These are phyloP conservation scores for Euplagia quadripunctaria DNA, from an alignment of 2,888 invertebrate species.

Conservation along the genomic window DNA sequence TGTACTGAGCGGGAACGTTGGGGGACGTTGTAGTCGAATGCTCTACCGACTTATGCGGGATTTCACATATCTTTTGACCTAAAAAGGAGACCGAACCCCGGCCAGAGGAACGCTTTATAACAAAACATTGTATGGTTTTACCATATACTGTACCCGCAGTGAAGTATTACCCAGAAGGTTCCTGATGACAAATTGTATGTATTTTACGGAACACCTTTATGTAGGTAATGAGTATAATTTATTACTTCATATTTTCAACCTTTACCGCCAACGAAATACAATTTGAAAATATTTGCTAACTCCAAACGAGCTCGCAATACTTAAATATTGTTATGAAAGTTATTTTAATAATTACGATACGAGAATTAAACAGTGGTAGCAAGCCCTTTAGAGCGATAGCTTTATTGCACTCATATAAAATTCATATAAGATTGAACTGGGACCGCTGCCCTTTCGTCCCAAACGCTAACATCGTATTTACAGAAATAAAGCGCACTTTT, in stretches of 20 bases:
- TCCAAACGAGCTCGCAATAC: neutral
- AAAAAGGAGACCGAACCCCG: too few species aligned
- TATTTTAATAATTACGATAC: slow-evolving; percentile 17
- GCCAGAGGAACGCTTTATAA: too few species aligned
- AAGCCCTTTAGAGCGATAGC: slow-evolving; percentile 1
- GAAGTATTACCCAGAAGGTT: too few species aligned
- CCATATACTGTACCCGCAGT: too few species aligned
- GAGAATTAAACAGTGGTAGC: slow-evolving; percentile 14
- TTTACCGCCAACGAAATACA: neutral
- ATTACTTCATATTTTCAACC: slow-evolving; percentile 6
- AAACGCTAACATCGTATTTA: slow-evolving; percentile 8
- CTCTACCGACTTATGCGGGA: too few species aligned
- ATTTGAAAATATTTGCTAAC: neutral
- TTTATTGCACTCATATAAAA: slow-evolving; percentile 27
- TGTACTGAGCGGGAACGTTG: too few species aligned
- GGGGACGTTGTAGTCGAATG: too few species aligned
- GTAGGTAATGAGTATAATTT: neutral
- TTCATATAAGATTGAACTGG: slow-evolving; percentile 28
- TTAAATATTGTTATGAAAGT: slow-evolving; percentile 10
- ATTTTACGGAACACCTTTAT: neutral
- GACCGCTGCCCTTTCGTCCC: slow-evolving; percentile 6
- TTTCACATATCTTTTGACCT: too few species aligned
- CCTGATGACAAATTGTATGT: too few species aligned
- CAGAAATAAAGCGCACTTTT: slow-evolving; percentile 9
- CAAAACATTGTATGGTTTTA: too few species aligned